Percentiles rank a stretch among this genome's conserved stretches.
Evolutionary conservation across 2,113 vertebrate species (phyloP).

Genomic region (Eubucco bourcierii): DNA sequence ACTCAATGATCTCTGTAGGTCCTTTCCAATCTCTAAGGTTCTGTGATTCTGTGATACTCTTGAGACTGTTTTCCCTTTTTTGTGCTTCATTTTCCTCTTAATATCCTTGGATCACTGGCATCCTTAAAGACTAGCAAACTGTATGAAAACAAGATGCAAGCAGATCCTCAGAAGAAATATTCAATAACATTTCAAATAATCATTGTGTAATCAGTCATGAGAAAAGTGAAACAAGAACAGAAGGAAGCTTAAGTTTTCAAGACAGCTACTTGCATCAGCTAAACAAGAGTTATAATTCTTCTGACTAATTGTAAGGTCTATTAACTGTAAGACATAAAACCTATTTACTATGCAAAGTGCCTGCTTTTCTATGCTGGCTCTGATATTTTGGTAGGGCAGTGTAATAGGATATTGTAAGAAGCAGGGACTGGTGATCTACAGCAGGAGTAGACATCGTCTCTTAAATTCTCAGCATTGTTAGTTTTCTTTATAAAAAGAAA

Average conservation of each 20-base stretch:
- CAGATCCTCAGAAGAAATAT: constrained; percentile 41
- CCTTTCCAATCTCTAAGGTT: too few species aligned
- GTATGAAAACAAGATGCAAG: neutral
- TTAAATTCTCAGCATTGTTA: neutral
- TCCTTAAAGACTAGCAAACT: neutral
- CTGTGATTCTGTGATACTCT: too few species aligned
- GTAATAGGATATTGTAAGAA: neutral
- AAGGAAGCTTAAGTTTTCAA: constrained; percentile 45
- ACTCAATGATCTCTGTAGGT: too few species aligned
- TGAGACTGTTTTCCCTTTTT: neutral
- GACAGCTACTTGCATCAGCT: constrained; percentile 34
- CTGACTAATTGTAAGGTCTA: constrained; percentile 21
- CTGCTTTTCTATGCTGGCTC: neutral
- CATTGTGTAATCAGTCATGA: constrained; percentile 26
- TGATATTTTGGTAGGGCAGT: neutral
- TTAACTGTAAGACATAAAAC: constrained; percentile 29
- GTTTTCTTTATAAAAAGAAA: neutral
- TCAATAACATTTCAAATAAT: constrained; percentile 29
- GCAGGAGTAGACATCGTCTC: neutral
- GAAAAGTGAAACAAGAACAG: constrained; percentile 25
- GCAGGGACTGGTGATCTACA: neutral
- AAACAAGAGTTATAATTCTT: constrained; percentile 44
- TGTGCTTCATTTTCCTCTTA: neutral
- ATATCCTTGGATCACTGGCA: neutral
- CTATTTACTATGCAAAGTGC: neutral